Evolutionary conservation across 2,797 vertebrate species (phyloP).

Genomic region (Pangasius larnaudii): DNA sequence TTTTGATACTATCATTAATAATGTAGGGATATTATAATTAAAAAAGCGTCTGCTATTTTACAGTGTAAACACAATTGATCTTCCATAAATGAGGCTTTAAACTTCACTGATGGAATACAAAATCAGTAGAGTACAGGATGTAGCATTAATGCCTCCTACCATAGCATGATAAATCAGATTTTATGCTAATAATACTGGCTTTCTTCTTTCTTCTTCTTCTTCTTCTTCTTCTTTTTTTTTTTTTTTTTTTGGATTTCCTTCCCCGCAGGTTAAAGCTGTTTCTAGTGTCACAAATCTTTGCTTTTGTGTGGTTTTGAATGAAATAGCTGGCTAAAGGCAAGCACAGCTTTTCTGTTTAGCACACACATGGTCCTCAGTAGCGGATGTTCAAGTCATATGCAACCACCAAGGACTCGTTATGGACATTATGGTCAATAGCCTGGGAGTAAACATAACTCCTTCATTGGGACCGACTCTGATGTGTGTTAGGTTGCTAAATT

Average conservation of each 20-base stretch:
- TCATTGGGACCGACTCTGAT: background rate
- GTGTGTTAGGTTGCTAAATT: background rate
- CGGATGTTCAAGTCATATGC: background rate
- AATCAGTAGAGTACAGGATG: conserved; percentile 67
- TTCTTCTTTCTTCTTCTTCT: background rate
- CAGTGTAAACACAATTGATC: conserved; percentile 84
- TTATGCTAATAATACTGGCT: background rate
- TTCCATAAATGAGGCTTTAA: conserved; percentile 82
- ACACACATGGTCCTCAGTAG: background rate
- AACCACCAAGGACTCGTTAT: background rate
- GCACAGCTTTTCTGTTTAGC: background rate
- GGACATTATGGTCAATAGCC: background rate
- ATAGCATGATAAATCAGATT: background rate
- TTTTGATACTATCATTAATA: conserved; percentile 80
- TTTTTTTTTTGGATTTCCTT: background rate
- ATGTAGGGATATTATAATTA: conserved; percentile 83
- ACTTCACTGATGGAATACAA: conserved; percentile 71
- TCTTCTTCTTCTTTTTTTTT: background rate
- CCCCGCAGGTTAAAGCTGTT: background rate
- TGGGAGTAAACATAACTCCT: background rate
- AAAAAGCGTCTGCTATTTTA: conserved; percentile 73
- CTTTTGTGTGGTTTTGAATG: background rate
- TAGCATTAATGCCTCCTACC: conserved; percentile 26
- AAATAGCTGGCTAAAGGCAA: background rate
- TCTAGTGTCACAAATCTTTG: background rate